These are phyloP conservation scores for Pteropus rufus DNA, from an alignment of 2,797 vertebrate species.

Conservation along the genomic window DNA sequence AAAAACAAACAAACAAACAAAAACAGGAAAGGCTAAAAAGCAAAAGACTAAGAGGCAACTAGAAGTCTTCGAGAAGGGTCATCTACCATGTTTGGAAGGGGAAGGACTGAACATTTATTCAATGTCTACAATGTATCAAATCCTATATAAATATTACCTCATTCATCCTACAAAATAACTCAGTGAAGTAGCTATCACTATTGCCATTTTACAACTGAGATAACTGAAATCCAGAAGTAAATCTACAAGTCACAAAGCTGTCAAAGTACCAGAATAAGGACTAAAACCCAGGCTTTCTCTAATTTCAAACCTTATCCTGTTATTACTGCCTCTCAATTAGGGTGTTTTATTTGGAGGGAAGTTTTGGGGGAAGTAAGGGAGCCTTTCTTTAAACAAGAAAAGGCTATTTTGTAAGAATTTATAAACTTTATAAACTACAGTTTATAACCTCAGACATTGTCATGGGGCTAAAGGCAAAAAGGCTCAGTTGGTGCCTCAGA, in stretches of 20 bases:
- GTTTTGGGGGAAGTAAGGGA: no score
- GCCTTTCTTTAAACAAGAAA: constrained; percentile 16
- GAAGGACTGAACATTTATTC: neutral
- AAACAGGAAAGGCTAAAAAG: neutral
- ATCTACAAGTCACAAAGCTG: neutral
- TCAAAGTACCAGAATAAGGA: neutral
- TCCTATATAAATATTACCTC: neutral
- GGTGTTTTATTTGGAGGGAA: no score
- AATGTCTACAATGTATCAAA: neutral
- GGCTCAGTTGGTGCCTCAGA: neutral
- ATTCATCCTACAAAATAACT: constrained; percentile 7
- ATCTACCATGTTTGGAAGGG: neutral
- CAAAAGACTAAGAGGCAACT: neutral
- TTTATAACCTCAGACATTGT: neutral
- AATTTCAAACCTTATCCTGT: neutral
- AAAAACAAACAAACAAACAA: neutral
- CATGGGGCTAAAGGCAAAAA: neutral
- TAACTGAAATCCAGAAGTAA: neutral
- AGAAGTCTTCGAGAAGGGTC: neutral
- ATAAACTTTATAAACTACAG: neutral
- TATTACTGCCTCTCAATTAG: neutral
- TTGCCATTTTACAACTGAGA: neutral
- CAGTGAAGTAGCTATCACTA: neutral
- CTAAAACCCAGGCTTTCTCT: constrained; percentile 1
- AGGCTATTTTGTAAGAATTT: neutral